Conservation (phyloP, 2,797 vertebrate species). For the Alectoris magna region DNA sequence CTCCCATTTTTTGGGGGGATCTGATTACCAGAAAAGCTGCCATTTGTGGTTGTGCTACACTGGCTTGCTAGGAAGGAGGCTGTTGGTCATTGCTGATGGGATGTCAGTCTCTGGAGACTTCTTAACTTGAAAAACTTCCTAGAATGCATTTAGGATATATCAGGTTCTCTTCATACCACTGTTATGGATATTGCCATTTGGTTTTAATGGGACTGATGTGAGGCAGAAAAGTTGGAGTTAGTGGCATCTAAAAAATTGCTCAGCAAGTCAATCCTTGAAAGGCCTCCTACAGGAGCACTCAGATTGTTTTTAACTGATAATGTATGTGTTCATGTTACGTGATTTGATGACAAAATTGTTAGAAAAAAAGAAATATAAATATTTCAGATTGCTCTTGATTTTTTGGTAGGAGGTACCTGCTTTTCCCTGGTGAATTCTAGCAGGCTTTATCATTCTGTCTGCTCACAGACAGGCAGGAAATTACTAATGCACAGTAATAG, state of each 20-base stretch:
- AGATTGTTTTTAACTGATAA: background rate
- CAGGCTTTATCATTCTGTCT: background rate
- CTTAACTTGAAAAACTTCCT: background rate
- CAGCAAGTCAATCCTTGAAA: background rate
- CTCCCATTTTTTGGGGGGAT: too few relatives aligned
- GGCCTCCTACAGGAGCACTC: background rate
- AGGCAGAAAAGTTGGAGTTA: background rate
- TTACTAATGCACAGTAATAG: background rate
- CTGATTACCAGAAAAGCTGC: background rate
- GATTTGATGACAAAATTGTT: background rate
- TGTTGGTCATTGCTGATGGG: background rate
- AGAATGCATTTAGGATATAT: background rate
- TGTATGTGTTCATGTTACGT: rapidly evolving
- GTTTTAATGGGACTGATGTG: background rate
- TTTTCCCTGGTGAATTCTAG: background rate
- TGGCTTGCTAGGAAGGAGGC: background rate
- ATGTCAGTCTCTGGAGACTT: background rate
- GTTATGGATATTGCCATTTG: background rate
- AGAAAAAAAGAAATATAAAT: background rate
- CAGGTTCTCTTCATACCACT: background rate
- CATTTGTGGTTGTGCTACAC: background rate
- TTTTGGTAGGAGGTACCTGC: background rate
- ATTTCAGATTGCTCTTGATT: background rate
- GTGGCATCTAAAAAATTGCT: background rate
- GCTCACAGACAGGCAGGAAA: background rate